phyloP scores from a whole-genome alignment of 2,888 invertebrate species.

The Operophtera brumata region DNA sequence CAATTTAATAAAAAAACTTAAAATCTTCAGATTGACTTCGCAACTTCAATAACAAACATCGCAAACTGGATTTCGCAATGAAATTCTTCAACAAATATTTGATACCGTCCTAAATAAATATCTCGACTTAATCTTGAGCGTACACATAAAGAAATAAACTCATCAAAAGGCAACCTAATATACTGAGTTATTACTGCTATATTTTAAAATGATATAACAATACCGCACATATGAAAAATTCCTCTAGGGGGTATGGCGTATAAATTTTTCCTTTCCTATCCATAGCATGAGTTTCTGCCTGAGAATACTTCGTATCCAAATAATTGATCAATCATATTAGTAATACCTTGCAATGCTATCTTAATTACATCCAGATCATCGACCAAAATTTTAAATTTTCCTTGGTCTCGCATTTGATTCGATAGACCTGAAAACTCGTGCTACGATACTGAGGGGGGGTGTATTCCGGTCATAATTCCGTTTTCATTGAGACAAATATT shows the following conservation, averaged over 20 bases:
- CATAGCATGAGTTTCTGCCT: conserved; percentile 4
- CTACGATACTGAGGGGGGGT: conserved; percentile 43
- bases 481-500: conserved; percentile 79
- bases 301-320: too few species aligned
- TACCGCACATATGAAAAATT: conserved; percentile 67
- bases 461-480: conserved; percentile 67
- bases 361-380: too few species aligned
- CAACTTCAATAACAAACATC: conserved; percentile 37
- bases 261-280: conserved; percentile 53
- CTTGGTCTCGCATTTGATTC: too few species aligned
- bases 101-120: conserved; percentile 46
- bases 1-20: conserved; percentile 12
- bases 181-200: conserved; percentile 37
- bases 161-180: conserved; percentile 27
- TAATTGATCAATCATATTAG: too few species aligned
- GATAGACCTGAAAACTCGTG: conserved; percentile 3
- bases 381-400: too few species aligned
- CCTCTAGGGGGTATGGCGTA: conserved; percentile 55
- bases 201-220: conserved; percentile 62
- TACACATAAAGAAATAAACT: conserved; percentile 39
- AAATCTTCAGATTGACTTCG: conserved; percentile 26
- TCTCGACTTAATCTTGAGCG: conserved; percentile 44
- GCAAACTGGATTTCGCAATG: conserved; percentile 36
- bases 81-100: conserved; percentile 46
- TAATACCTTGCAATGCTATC: too few species aligned